Evolutionary conservation across 2,888 invertebrate species (phyloP), one percentile per base, ranked within the genome.

Genomic region (Clepsis dumicolana): DNA sequence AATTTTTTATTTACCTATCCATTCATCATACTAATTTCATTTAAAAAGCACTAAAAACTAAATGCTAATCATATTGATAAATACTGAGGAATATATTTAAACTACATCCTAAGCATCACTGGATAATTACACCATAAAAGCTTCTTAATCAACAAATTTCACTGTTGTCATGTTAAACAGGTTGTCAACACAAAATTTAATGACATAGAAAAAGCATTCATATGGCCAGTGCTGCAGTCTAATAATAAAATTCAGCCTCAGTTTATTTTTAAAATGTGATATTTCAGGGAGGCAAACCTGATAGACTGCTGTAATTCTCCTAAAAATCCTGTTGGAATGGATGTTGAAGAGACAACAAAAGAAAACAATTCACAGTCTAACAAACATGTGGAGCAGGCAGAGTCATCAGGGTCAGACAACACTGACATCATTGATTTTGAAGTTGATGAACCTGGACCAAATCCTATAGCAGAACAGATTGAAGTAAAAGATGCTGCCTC

Each of bases 381-480:
- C 62, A 74, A 72, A 41, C 72, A 75, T 35, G 71, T 78, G 52
- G 83, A 85, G 53, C 81, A 82, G 1, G 85, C 87, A 18, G 76
- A 74, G 25, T 83, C 87, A 21, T 83, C 84, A 18, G 76, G 74
- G 38, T 85, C 88, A 24, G 85, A 85, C 54, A 80, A 79, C 71
- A 72, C 81, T 54, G 84, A 86, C 50, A 68, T 70, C 0, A 82
- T 80, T 74, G 87, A 87, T 18, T 77, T 72, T 69, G 87, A 86
- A 25, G 65, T 72, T 44, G 66, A 69, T 24, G 82, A 86, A 63
- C 79, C 81, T 27, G 65, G 27, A 64, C 63, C 68, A 32, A 64
- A 32, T 64, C 70, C 27, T 41, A 73, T 71, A 50, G 72, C 65
- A 64, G 71, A 70, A 32, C 62, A 25, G 69, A 73, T 64, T 25